Evolutionary conservation across 2,888 invertebrate genomes (phyloP), one percentile per base, ranked within the genome.

Genomic region (Chrysolina haemoptera): DNA sequence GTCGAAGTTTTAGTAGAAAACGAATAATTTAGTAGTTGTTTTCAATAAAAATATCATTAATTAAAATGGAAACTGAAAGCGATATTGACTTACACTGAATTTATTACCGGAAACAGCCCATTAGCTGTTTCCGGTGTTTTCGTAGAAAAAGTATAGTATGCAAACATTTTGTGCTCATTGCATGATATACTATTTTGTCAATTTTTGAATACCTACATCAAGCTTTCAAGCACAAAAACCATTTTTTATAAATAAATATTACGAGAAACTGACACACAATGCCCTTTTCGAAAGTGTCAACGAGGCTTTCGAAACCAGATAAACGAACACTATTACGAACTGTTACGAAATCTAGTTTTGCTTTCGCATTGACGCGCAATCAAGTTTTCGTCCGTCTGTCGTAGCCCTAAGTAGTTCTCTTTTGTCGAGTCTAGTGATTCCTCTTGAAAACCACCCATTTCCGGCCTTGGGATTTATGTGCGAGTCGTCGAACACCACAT

Each of bases 381-480:
- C 59, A 59, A 59, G 59, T 59, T 68, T n/a, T 68, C 63, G 65
- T 48, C 48, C 48, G 66, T 48, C 48, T 70, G 67, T 62, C 62
- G 67, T 40, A 53, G 18, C 74, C 68, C 64, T 74, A 74, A 70
- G 74, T 70, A 72, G 72, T 72, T 70, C 66, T 73, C 71, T 68
- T 73, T 68, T 72, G 71, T 72, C 63, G 68, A 50, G 41, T 64
- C 48, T 68, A 59, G 70, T 78, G 80, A 79, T 79, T 78, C 80
- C 80, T 79, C 82, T 79, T 69, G 75, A 73, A 81, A 82, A 82
- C 83, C 84, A 84, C 85, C 85, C 84, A 85, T 83, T 84, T 86
- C 85, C 86, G 85, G 82, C 80, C 72, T 43, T 59, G 53, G 53
- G 41, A 63, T 59, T 62, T 53, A 62, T 62, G 59, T 62, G 64